phyloP scores from a whole-genome alignment of 1,140 invertebrate species.

The Liolophura sinensis region DNA sequence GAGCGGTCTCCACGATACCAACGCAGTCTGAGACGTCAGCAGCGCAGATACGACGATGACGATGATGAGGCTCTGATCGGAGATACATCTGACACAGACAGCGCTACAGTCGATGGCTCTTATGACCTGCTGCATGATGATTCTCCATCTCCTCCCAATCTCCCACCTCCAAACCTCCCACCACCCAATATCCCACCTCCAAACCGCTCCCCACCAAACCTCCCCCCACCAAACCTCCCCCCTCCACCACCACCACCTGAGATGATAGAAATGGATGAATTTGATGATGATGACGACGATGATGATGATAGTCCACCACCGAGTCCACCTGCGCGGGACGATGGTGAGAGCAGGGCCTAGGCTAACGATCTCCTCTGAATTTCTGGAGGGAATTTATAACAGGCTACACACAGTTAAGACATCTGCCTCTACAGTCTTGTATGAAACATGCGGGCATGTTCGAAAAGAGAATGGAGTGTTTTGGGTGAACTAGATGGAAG shows the following conservation, averaged over 20 bases:
- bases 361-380: too few species aligned
- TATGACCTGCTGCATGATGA: slow-evolving; percentile 16
- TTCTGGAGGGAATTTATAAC: too few species aligned
- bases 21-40: too few species aligned
- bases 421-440: too few species aligned
- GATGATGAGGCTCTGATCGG: slow-evolving; percentile 22
- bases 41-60: slow-evolving; percentile 20
- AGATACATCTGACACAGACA: slow-evolving; percentile 10
- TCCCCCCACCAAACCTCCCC: slow-evolving; percentile 13
- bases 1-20: too few species aligned
- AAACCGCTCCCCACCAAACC: slow-evolving; percentile 14
- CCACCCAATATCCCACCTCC: slow-evolving; percentile 7
- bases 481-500: too few species aligned
- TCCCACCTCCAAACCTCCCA: neutral
- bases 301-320: slow-evolving; percentile 13
- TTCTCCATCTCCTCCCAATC: slow-evolving; percentile 3
- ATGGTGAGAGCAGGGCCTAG: too few species aligned
- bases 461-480: too few species aligned
- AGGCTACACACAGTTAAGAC: too few species aligned
- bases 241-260: slow-evolving; percentile 8
- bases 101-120: slow-evolving; percentile 15
- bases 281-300: slow-evolving; percentile 9
- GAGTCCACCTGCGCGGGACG: too few species aligned
- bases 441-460: too few species aligned
- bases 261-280: slow-evolving; percentile 10